phyloP scores from a whole-genome alignment of 2,888 invertebrate genomes.

The Stomorhina lunata region DNA sequence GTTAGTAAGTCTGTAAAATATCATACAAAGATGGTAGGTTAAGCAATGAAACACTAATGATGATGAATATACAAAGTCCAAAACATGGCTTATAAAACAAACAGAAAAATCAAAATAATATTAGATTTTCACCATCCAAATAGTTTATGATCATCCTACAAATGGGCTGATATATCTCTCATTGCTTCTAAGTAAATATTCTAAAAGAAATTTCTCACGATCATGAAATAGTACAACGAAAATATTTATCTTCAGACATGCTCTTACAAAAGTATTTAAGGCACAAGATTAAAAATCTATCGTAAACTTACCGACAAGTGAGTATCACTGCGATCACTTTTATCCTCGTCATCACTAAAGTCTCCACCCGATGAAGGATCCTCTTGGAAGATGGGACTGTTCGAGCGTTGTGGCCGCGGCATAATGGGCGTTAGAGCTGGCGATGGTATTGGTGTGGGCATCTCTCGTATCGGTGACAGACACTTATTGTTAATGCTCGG shows the following conservation, averaged over 20 bases:
- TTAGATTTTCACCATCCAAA: constrained; percentile 9
- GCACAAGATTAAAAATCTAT: background rate
- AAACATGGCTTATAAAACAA: too few species aligned
- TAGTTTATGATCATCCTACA: constrained; percentile 1
- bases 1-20: too few species aligned
- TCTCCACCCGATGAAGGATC: constrained; percentile 76
- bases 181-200: constrained; percentile 40
- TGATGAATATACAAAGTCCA: background rate
- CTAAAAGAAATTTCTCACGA: background rate
- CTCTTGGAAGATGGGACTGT: constrained; percentile 73
- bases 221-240: constrained; percentile 26
- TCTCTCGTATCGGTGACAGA: constrained; percentile 88
- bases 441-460: constrained; percentile 87
- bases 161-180: constrained; percentile 19
- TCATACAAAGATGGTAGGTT: background rate
- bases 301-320: constrained; percentile 70
- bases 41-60: background rate
- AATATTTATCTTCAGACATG: constrained; percentile 12
- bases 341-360: constrained; percentile 80
- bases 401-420: constrained; percentile 78
- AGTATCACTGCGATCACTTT: constrained; percentile 70
- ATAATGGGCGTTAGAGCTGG: constrained; percentile 86
- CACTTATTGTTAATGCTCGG: constrained; percentile 89
- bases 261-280: background rate
- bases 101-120: too few species aligned